phyloP scores from a whole-genome alignment of 2,113 vertebrate species.

The Theropithecus gelada region DNA sequence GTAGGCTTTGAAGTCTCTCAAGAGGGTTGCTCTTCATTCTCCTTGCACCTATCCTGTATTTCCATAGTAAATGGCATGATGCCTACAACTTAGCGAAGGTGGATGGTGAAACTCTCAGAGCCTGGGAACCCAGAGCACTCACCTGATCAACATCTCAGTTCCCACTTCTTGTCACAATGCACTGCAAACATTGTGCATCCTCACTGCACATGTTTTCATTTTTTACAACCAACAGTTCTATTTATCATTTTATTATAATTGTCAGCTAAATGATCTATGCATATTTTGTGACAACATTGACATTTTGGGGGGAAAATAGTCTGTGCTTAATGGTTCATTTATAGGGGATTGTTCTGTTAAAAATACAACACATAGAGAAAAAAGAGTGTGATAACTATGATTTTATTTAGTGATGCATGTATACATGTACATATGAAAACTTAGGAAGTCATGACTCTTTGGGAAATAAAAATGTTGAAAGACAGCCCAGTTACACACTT shows the following conservation, averaged over 20 bases:
- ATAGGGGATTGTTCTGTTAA: not conserved
- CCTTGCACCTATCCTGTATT: not conserved
- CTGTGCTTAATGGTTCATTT: not conserved
- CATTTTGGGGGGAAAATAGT: not conserved
- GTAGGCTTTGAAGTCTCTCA: not conserved
- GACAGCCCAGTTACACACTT: not conserved
- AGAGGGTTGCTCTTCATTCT: not conserved
- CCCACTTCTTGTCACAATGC: not conserved
- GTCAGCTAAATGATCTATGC: not conserved
- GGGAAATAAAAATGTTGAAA: conserved; percentile 25
- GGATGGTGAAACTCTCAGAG: not conserved
- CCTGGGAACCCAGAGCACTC: not conserved
- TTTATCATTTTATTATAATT: not conserved
- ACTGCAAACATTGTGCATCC: not conserved
- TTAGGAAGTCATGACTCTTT: not conserved
- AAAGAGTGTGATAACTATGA: not conserved
- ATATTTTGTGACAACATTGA: not conserved
- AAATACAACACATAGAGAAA: not conserved
- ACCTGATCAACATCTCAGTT: not conserved
- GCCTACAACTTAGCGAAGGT: not conserved
- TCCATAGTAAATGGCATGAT: not conserved
- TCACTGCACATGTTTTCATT: not conserved
- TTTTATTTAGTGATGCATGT: not conserved
- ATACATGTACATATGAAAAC: not conserved
- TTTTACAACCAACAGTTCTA: not conserved